Evolutionary conservation across 2,113 vertebrate species (phyloP).

Genomic region (Corythaeola cristata): DNA sequence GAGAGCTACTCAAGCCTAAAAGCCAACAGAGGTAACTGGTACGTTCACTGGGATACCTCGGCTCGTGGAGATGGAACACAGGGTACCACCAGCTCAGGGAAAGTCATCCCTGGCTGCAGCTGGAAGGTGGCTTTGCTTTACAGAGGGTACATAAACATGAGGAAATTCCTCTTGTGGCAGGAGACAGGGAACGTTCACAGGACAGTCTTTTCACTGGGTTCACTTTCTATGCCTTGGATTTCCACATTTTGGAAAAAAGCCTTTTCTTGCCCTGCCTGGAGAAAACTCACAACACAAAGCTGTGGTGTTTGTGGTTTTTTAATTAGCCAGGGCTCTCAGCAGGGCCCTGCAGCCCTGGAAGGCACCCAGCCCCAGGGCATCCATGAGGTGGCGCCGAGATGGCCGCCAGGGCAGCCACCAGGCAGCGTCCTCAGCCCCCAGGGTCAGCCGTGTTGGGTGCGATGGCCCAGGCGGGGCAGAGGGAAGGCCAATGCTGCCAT

Average conservation of each 20-base stretch:
- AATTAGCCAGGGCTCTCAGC: background rate
- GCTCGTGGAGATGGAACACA: fast-evolving
- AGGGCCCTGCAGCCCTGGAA: background rate
- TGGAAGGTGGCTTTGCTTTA: background rate
- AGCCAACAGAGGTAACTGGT: background rate
- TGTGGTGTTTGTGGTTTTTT: background rate
- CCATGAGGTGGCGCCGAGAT: background rate
- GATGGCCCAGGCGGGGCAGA: too few relatives aligned
- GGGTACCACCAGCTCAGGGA: background rate
- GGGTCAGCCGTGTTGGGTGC: fast-evolving
- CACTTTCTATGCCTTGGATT: background rate
- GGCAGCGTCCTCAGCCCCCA: fast-evolving
- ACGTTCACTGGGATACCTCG: background rate
- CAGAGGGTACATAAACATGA: background rate
- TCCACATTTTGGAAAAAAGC: background rate
- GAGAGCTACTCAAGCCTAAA: background rate
- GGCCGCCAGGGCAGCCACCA: background rate
- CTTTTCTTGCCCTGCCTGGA: background rate
- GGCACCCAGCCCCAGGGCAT: too few relatives aligned
- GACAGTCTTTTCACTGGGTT: background rate
- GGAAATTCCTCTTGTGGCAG: background rate
- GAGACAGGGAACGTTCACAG: background rate
- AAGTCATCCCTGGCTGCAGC: background rate
- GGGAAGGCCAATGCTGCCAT: fast-evolving
- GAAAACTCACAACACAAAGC: background rate